Evolutionary conservation across 2,888 invertebrate genomes (phyloP).

Genomic region (Pterostichus niger): DNA sequence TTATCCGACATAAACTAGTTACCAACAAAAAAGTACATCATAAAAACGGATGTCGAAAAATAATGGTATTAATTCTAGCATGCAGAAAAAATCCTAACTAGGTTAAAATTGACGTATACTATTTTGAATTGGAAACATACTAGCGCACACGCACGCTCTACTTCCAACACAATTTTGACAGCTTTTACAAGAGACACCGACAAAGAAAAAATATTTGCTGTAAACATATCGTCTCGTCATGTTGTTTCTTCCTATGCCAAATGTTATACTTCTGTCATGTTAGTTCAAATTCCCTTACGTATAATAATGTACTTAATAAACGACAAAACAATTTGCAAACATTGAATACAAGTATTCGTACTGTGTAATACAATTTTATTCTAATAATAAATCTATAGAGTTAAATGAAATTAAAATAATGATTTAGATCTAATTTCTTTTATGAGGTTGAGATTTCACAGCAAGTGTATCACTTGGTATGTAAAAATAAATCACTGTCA

Average conservation of each 20-base stretch:
- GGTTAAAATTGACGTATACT: constrained; percentile 50
- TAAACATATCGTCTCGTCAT: constrained; percentile 45
- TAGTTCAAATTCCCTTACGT: background rate
- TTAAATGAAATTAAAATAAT: no score
- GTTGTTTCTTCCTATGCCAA: constrained; percentile 39
- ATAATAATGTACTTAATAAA: background rate
- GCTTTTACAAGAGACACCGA: constrained; percentile 39
- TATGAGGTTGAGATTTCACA: no score
- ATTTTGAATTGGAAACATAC: constrained; percentile 50
- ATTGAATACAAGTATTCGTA: no score
- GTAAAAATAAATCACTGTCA: no score
- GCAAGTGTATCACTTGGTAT: no score
- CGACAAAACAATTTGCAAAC: no score
- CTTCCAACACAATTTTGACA: constrained; percentile 55
- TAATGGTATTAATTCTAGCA: constrained; percentile 26
- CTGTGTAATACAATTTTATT: no score
- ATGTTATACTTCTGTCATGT: constrained; percentile 8
- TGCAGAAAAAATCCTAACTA: constrained; percentile 42
- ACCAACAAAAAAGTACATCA: constrained; percentile 31
- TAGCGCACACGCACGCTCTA: constrained; percentile 23
- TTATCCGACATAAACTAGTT: constrained; percentile 36
- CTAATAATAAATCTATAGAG: no score
- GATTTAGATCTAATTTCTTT: no score
- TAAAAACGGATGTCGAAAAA: constrained; percentile 43
- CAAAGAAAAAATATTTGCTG: constrained; percentile 41